These are phyloP conservation scores for Bombus sylvicola DNA, from an alignment of 1,140 invertebrate species.

Conservation along the genomic window DNA sequence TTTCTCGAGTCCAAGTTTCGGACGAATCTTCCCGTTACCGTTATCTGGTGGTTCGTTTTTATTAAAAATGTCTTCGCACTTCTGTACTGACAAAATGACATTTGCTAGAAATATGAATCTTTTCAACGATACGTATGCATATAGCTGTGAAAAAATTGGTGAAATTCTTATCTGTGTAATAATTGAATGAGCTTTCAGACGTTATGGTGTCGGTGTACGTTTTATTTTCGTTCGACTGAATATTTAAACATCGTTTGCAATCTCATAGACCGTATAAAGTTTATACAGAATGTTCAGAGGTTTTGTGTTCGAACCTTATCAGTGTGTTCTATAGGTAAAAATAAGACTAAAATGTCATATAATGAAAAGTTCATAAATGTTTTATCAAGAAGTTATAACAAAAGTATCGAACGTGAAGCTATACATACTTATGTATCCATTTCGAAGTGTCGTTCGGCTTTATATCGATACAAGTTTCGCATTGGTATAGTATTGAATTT, in stretches of 20 bases:
- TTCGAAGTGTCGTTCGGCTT: no score
- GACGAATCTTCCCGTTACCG: conserved; percentile 35
- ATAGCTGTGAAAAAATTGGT: background rate
- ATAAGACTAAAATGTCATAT: no score
- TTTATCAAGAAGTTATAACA: no score
- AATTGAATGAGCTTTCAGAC: background rate
- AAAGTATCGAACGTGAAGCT: no score
- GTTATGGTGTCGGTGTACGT: no score
- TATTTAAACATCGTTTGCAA: background rate
- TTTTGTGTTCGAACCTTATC: no score
- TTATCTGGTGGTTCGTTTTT: conserved; percentile 13
- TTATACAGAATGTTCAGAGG: background rate
- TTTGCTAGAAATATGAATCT: no score
- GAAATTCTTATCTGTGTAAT: background rate
- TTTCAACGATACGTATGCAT: background rate
- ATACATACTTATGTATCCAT: no score
- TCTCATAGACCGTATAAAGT: background rate
- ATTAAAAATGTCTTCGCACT: background rate
- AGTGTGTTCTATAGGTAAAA: no score
- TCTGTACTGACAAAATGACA: background rate
- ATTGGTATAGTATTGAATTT: no score
- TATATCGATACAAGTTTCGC: no score
- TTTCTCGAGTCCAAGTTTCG: conserved; percentile 52
- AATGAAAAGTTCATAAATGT: no score
- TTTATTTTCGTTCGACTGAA: background rate